phyloP scores from a whole-genome alignment of 2,888 invertebrate species.

The Drepana falcataria region DNA sequence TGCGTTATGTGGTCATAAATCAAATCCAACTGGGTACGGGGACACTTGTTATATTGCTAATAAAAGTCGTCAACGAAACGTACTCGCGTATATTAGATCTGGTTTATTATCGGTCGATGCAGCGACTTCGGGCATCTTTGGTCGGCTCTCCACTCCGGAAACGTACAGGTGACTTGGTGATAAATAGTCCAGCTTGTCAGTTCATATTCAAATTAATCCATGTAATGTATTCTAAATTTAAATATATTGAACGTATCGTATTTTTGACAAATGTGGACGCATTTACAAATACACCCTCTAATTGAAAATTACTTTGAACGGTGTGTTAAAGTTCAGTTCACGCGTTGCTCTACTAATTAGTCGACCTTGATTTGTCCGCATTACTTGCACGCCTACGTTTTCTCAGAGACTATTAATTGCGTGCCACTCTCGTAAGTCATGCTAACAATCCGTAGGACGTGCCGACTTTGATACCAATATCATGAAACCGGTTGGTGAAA shows the following conservation, averaged over 20 bases:
- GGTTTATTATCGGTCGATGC: slow-evolving; percentile 46
- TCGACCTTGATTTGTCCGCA: not conserved
- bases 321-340: too few relatives aligned
- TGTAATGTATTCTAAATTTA: too few relatives aligned
- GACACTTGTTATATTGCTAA: slow-evolving; percentile 72
- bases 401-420: not conserved
- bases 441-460: not conserved
- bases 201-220: not conserved
- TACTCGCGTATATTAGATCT: slow-evolving; percentile 60
- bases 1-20: slow-evolving; percentile 64
- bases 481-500: not conserved
- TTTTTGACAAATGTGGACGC: too few relatives aligned
- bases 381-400: not conserved
- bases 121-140: slow-evolving; percentile 46
- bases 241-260: too few relatives aligned
- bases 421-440: not conserved
- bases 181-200: not conserved
- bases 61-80: slow-evolving; percentile 66
- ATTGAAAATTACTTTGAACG: too few relatives aligned
- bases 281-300: too few relatives aligned
- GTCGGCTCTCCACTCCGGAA: slow-evolving; percentile 11
- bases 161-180: too few relatives aligned
- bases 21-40: slow-evolving; percentile 52
- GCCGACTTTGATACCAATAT: not conserved
- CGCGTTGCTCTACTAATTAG: not conserved